Percentiles rank a stretch among this genome's conserved stretches.
Conservation (phyloP, 2,797 vertebrate genomes). For the Pseudotriccus pelzelni region DNA sequence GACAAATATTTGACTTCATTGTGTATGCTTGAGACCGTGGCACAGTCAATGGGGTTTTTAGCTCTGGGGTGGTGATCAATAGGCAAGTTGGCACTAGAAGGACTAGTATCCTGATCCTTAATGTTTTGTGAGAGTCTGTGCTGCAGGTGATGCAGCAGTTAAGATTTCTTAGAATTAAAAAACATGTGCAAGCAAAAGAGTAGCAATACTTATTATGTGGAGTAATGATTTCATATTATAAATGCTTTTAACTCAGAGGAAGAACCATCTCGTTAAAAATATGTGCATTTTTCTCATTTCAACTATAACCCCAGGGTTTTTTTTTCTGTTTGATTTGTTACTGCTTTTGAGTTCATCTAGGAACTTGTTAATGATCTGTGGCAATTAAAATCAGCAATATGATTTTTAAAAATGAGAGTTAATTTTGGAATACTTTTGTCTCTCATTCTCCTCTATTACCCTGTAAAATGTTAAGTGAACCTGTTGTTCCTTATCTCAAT, state of each 20-base stretch:
- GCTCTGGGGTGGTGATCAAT: neutral
- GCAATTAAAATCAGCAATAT: neutral
- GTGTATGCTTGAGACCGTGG: neutral
- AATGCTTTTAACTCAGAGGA: neutral
- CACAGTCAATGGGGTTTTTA: neutral
- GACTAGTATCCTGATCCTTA: neutral
- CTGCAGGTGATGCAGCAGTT: neutral
- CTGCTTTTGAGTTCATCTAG: neutral
- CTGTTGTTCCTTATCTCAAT: neutral
- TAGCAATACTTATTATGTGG: neutral
- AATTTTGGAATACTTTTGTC: neutral
- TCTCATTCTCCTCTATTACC: neutral
- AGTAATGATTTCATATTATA: neutral
- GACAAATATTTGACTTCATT: neutral
- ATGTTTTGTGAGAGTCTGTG: neutral
- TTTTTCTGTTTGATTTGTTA: slow-evolving; percentile 19
- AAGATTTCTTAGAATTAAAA: neutral
- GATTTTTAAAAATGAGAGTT: neutral
- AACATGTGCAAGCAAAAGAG: neutral
- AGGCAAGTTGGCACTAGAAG: neutral
- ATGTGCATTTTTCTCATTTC: neutral
- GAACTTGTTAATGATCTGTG: neutral
- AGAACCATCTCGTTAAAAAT: slow-evolving; percentile 10
- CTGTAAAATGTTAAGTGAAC: neutral
- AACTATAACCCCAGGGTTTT: neutral